Evolutionary conservation across 1,140 invertebrate species (phyloP).

Genomic region (Agraylea sexmaculata): DNA sequence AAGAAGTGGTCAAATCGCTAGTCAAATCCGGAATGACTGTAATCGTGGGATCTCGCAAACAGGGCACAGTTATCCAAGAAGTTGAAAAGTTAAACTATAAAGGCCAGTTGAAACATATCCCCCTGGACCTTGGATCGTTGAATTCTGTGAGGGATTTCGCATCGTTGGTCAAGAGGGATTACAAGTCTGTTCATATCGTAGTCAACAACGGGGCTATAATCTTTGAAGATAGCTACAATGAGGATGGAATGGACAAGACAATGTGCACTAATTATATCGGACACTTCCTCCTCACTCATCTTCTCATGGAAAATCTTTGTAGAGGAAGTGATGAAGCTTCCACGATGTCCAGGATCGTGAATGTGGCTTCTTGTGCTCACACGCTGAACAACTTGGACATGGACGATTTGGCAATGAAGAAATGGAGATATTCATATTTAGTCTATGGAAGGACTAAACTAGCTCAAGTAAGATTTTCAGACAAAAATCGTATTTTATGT

Average conservation of each 20-base stretch:
- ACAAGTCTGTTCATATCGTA: constrained; percentile 63
- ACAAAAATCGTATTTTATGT: neutral
- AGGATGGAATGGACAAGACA: no score
- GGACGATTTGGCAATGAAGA: constrained; percentile 63
- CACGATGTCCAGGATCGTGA: constrained; percentile 59
- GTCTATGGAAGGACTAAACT: constrained; percentile 81
- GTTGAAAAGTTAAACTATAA: constrained; percentile 36
- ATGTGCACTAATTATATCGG: no score
- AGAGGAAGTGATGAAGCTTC: constrained; percentile 40
- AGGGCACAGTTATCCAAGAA: constrained; percentile 43
- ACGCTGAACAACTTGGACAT: constrained; percentile 59
- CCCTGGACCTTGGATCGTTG: constrained; percentile 51
- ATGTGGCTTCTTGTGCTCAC: constrained; percentile 77
- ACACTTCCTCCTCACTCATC: constrained; percentile 79
- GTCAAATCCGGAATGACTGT: constrained; percentile 71
- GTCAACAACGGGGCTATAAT: constrained; percentile 83
- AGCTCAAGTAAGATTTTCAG: constrained; percentile 49
- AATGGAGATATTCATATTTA: constrained; percentile 42
- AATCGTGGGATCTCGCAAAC: constrained; percentile 67
- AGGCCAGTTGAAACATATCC: constrained; percentile 35
- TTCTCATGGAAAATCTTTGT: constrained; percentile 61
- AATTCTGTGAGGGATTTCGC: constrained; percentile 69
- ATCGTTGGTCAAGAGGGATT: no score
- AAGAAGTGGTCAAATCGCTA: constrained; percentile 66
- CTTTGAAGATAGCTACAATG: constrained; percentile 68